Percentiles rank a stretch among this genome's conserved stretches.
Evolutionary conservation across 2,113 vertebrate genomes (phyloP).

Genomic region (Euleptes europaea): DNA sequence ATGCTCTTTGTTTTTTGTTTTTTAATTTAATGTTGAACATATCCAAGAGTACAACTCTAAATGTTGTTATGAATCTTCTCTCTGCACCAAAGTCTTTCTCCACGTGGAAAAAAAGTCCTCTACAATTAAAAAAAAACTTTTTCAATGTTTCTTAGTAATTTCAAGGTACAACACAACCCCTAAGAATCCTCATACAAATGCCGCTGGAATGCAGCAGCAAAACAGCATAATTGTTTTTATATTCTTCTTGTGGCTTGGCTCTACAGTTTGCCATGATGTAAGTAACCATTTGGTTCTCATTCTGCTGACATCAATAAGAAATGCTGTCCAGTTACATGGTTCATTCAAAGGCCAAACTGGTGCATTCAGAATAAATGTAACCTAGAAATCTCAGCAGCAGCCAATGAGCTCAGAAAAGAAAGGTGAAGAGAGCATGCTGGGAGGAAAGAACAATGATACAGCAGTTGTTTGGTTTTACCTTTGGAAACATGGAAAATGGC

Average conservation of each 20-base stretch:
- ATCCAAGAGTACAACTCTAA: neutral
- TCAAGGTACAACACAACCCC: neutral
- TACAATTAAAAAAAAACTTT: too few species aligned
- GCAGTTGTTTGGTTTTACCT: slow-evolving; percentile 11
- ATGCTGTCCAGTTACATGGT: neutral
- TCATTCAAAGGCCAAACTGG: neutral
- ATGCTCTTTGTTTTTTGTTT: too few species aligned
- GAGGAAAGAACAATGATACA: slow-evolving; percentile 11
- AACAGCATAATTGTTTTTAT: slow-evolving; percentile 3
- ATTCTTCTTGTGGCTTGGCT: neutral
- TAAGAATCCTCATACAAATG: neutral
- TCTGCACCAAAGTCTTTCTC: neutral
- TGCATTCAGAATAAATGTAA: neutral
- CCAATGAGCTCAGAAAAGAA: neutral
- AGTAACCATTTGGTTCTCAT: slow-evolving; percentile 10
- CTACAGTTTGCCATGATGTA: neutral
- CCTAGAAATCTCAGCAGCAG: neutral
- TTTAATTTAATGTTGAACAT: neutral
- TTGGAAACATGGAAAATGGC: neutral
- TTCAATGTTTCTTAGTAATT: neutral
- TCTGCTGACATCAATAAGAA: slow-evolving; percentile 10
- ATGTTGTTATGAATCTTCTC: neutral
- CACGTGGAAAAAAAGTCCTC: neutral
- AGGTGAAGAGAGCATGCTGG: neutral
- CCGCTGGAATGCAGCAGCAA: neutral